Evolutionary conservation across 1,140 invertebrate genomes (phyloP).

Genomic region (Drosophila prosaltans): DNA sequence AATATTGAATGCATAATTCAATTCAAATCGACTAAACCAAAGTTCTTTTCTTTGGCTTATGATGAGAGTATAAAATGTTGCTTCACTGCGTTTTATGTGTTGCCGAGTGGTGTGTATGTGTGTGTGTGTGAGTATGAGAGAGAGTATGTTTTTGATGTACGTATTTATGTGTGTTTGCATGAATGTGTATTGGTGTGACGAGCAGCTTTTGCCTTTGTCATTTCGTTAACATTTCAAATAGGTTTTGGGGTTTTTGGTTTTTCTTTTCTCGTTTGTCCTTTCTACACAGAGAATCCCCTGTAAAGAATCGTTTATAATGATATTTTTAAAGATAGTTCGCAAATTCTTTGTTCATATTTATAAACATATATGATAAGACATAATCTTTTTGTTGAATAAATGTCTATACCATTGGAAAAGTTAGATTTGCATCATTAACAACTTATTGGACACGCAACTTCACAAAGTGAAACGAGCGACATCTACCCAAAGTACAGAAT

Average conservation of each 20-base stretch:
- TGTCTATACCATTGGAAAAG: too few relatives aligned
- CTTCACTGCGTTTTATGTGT: conserved; percentile 72
- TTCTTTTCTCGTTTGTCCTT: conserved; percentile 19
- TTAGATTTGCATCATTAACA: too few relatives aligned
- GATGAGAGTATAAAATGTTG: conserved; percentile 33
- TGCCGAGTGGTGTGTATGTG: conserved; percentile 37
- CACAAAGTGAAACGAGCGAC: too few relatives aligned
- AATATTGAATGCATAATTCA: too few relatives aligned
- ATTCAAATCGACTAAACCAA: neutral
- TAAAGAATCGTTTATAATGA: neutral
- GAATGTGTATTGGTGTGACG: conserved; percentile 26
- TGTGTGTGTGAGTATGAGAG: conserved; percentile 21
- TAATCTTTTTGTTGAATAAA: too few relatives aligned
- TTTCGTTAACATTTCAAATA: conserved; percentile 75
- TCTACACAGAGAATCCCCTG: neutral
- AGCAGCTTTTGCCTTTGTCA: conserved; percentile 72
- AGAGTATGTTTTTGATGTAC: conserved; percentile 11
- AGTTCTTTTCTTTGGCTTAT: neutral
- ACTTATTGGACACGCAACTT: too few relatives aligned
- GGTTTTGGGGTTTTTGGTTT: conserved; percentile 38
- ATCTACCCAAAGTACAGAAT: too few relatives aligned
- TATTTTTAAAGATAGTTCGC: conserved; percentile 14
- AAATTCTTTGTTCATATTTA: too few relatives aligned
- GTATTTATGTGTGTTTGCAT: conserved; percentile 12
- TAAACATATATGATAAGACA: too few relatives aligned